A percentile compares a stretch with the other conserved stretches of the same genome.
Evolutionary conservation across 2,888 invertebrate genomes (phyloP).

Genomic region (Ophioninae sp.): DNA sequence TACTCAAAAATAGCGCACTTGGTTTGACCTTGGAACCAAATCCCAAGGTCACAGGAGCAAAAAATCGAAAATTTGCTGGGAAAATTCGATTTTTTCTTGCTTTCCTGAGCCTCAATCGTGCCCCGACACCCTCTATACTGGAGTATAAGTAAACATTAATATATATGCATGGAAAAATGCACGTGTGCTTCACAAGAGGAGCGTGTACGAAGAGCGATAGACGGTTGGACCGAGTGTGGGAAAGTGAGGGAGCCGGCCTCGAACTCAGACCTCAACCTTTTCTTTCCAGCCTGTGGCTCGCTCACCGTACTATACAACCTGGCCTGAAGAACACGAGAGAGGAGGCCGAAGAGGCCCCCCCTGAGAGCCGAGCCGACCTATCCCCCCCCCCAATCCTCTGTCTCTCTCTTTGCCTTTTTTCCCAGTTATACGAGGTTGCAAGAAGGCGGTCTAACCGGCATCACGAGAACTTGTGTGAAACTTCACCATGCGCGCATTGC

Average conservation of each 20-base stretch:
- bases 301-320: constrained; percentile 23
- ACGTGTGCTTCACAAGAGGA: constrained; percentile 55
- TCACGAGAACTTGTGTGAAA: constrained; percentile 55
- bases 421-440: constrained; percentile 28
- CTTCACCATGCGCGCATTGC: constrained; percentile 36
- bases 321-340: constrained; percentile 31
- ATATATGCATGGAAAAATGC: constrained; percentile 36
- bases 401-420: constrained; percentile 32
- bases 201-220: constrained; percentile 57
- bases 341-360: constrained; percentile 24
- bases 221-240: constrained; percentile 73
- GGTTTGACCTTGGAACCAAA: too few relatives aligned
- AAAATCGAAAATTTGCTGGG: too few relatives aligned
- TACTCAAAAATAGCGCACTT: too few relatives aligned
- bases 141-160: constrained; percentile 21
- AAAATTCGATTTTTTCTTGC: too few relatives aligned
- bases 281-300: constrained; percentile 63
- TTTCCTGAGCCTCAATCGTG: too few relatives aligned
- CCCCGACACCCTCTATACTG: background rate
- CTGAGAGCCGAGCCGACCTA: constrained; percentile 28
- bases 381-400: constrained; percentile 44
- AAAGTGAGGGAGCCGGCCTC: constrained; percentile 79
- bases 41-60: too few relatives aligned
- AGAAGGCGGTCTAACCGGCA: constrained; percentile 61
- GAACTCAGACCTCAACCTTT: constrained; percentile 80